These are phyloP conservation scores for Astyanax mexicanus DNA, from an alignment of 2,797 vertebrate species.

Conservation along the genomic window DNA sequence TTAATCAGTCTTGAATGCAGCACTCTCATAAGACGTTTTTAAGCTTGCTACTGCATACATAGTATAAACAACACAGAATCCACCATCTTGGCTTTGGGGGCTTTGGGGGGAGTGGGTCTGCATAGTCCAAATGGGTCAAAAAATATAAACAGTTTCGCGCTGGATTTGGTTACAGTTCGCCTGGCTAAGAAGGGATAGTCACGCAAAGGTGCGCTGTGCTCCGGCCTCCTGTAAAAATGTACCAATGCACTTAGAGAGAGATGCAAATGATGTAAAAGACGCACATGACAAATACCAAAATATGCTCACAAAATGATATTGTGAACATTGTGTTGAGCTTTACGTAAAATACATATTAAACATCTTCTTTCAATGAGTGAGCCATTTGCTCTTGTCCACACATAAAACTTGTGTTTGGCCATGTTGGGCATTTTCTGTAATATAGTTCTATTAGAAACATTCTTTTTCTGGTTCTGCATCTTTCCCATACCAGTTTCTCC, in stretches of 20 bases:
- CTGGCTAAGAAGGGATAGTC: constrained; percentile 75
- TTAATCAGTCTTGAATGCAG: constrained; percentile 75
- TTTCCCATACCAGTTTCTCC: constrained; percentile 17
- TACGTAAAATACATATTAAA: background rate
- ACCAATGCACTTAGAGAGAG: constrained; percentile 59
- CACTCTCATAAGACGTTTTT: constrained; percentile 74
- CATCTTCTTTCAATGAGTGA: background rate
- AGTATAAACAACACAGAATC: constrained; percentile 82
- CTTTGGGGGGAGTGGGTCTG: constrained; percentile 70
- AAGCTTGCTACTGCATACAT: constrained; percentile 83
- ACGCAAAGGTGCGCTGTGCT: constrained; percentile 74
- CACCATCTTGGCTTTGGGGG: constrained; percentile 74
- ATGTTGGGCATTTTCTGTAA: constrained; percentile 4
- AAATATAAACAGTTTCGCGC: constrained; percentile 81
- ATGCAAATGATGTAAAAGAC: background rate
- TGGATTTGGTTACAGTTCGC: constrained; percentile 75
- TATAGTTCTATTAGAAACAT: constrained; percentile 17
- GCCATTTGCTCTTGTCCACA: background rate
- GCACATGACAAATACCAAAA: constrained; percentile 53
- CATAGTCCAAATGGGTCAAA: constrained; percentile 77
- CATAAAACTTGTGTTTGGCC: background rate
- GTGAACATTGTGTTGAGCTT: background rate
- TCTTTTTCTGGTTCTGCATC: constrained; percentile 18
- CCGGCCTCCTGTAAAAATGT: constrained; percentile 65
- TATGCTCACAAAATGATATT: constrained; percentile 28